Evolutionary conservation across 2,113 vertebrate genomes (phyloP).

Genomic region (Lagopus muta): DNA sequence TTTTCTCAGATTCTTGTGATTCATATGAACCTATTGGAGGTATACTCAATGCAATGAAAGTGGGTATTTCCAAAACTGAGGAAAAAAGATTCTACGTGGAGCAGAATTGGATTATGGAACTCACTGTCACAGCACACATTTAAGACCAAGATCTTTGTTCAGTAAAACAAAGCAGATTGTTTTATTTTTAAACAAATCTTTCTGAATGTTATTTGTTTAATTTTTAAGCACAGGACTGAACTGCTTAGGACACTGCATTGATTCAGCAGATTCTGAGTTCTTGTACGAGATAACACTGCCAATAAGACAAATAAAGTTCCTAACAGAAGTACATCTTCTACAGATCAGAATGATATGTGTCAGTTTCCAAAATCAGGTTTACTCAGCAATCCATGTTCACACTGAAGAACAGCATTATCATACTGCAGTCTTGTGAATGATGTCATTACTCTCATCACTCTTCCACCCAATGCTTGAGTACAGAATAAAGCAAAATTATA

Average conservation of each 20-base stretch:
- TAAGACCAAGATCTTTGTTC: background rate
- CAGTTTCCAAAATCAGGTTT: background rate
- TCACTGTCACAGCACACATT: background rate
- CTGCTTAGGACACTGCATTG: background rate
- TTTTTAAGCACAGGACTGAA: background rate
- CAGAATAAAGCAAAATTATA: background rate
- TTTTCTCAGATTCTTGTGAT: background rate
- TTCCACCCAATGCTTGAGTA: background rate
- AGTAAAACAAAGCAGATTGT: background rate
- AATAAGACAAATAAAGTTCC: background rate
- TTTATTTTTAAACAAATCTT: background rate
- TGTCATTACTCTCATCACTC: background rate
- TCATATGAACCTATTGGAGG: background rate
- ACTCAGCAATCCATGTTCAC: background rate
- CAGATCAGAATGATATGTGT: background rate
- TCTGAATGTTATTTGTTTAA: background rate
- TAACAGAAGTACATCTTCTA: background rate
- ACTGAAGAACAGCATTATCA: background rate
- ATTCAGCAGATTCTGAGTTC: background rate
- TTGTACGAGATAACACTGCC: background rate
- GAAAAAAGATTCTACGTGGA: background rate
- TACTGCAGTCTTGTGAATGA: rapidly evolving
- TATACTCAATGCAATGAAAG: background rate
- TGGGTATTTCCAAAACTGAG: rapidly evolving
- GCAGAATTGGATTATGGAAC: background rate